Conservation (phyloP, 1,140 invertebrate genomes). For the Lasioglossum baleicum region DNA sequence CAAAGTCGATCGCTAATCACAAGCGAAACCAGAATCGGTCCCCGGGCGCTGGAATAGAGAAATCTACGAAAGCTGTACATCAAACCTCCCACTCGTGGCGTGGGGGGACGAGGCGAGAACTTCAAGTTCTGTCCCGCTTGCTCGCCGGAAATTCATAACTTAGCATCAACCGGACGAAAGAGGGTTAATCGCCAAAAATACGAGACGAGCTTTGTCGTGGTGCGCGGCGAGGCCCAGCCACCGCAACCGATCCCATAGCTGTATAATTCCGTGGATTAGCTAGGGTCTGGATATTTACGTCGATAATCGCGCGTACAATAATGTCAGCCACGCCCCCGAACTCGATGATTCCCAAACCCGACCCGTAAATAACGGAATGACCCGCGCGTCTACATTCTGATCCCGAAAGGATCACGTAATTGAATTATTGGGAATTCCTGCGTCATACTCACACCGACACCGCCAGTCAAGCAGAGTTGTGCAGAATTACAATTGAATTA, state of each 20-base stretch:
- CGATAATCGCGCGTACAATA: constrained; percentile 43
- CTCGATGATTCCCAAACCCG: constrained; percentile 25
- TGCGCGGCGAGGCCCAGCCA: background rate
- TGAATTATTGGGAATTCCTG: no score
- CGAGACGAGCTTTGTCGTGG: constrained; percentile 62
- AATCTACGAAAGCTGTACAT: constrained; percentile 32
- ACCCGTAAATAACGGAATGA: background rate
- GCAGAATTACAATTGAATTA: no score
- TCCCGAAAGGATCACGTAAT: no score
- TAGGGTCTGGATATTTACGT: constrained; percentile 53
- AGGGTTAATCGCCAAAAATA: constrained; percentile 73
- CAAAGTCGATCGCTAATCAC: constrained; percentile 36
- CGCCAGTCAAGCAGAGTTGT: no score
- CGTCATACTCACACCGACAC: no score
- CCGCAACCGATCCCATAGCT: constrained; percentile 37
- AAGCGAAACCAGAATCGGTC: background rate
- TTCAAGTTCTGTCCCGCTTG: constrained; percentile 10
- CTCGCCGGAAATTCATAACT: constrained; percentile 71
- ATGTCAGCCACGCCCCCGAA: constrained; percentile 30
- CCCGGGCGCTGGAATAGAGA: constrained; percentile 30
- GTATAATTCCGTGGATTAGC: constrained; percentile 73
- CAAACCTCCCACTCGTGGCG: constrained; percentile 36
- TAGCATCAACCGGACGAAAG: constrained; percentile 69
- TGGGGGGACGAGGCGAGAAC: background rate
- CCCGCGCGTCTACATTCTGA: background rate